phyloP scores from a whole-genome alignment of 2,113 vertebrate species.

The Connochaetes taurinus region DNA sequence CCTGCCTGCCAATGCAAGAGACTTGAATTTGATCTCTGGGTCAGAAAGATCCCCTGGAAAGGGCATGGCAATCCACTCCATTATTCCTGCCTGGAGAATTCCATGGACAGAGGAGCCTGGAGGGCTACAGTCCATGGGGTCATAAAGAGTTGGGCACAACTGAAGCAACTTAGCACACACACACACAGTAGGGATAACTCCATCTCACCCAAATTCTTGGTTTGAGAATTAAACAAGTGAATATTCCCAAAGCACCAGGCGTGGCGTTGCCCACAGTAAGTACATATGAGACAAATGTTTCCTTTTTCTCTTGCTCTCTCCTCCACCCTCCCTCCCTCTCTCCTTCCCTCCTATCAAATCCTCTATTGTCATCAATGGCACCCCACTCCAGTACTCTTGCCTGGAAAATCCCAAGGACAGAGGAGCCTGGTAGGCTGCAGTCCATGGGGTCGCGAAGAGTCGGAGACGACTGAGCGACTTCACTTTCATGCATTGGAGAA shows the following conservation, averaged over 20 bases:
- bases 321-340: neutral
- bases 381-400: neutral
- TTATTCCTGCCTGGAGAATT: neutral
- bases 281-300: neutral
- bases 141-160: neutral
- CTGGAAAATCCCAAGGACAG: accelerated
- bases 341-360: neutral
- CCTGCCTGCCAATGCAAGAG: neutral
- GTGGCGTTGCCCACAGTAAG: neutral
- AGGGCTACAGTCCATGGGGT: neutral
- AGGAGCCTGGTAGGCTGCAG: neutral
- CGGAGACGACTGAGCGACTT: neutral
- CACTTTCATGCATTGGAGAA: neutral
- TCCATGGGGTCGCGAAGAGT: accelerated
- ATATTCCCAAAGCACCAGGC: neutral
- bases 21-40: neutral
- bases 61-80: neutral
- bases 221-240: neutral
- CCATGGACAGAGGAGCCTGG: neutral
- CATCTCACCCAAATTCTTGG: neutral
- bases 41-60: neutral
- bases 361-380: neutral
- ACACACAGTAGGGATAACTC: neutral
- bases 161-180: neutral
- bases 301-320: neutral